Evolutionary conservation across 2,888 invertebrate genomes (phyloP), one percentile per base, ranked within the genome.

Genomic region (Ariolimax columbianus): DNA sequence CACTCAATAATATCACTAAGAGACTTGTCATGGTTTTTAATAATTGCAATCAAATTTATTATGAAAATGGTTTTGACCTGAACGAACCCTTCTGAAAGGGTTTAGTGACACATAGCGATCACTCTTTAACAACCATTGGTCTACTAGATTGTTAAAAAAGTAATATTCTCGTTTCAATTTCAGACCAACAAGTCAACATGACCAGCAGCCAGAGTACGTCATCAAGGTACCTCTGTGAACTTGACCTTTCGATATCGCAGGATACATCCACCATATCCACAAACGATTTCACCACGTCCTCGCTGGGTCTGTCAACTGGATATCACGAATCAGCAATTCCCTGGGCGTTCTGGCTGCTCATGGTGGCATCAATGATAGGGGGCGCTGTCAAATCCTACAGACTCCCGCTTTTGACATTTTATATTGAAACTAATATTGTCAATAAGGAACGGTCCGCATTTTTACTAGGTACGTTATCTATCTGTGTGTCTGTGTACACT

Each of bases 371-470:
- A 11, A 23, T 78, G 7, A 7, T 70, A n/a, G 77, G 83, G 0
- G 83, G 83, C n/a, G 47, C 47, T 36, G 70, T 72, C 40, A 78
- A 78, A n/a, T 83, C 83, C 30, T 83, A 78, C 72, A 77, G 83
- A 47, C 7, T 83, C 30, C 83, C 83, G 26, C 59, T 83, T 3
- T 38, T 83, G 40, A 78, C 83, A 23, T 68, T 78, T 55, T 83
- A 83, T 43, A 68, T 83, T 33, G 83, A 83, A 43, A 77, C 36
- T 43, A 83, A 83, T 68, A 55, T 83, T 19, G 47, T 51, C 23
- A 77, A 83, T 40, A 78, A 72, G n/a, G 38, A 33, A 38, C 40
- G 78, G 14, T 72, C 78, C 6, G 83, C 47, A 17, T 26, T 83
- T 0, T 55, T 68, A 30, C 3, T 83, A 9, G 83, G 83, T 83